Evolutionary conservation across 2,888 invertebrate species (phyloP).

Genomic region (Lasioglossum vierecki): DNA sequence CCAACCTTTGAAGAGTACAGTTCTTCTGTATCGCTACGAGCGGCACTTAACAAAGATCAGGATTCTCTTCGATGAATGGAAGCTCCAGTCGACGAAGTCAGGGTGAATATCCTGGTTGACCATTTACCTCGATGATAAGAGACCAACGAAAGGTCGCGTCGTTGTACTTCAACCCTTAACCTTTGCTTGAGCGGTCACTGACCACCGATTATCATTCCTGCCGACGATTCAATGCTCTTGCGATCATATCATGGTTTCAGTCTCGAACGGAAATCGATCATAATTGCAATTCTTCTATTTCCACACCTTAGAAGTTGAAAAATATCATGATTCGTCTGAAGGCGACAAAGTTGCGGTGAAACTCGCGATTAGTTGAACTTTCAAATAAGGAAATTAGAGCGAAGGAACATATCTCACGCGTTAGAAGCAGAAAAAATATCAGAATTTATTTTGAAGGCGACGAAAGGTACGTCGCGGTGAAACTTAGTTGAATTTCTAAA

Average conservation of each 20-base stretch:
- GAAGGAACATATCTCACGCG: not conserved
- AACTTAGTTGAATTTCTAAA: not conserved
- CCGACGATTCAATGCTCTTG: not conserved
- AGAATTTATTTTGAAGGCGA: not conserved
- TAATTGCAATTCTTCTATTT: not conserved
- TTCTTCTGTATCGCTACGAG: too few species aligned
- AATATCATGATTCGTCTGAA: not conserved
- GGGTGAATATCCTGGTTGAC: constrained; percentile 42
- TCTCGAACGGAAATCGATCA: not conserved
- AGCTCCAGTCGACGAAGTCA: too few species aligned
- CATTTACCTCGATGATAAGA: constrained; percentile 60
- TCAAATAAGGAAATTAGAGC: not conserved
- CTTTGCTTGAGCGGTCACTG: constrained; percentile 42
- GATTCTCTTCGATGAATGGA: not conserved
- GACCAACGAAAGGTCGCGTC: constrained; percentile 44
- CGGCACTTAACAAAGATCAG: not conserved
- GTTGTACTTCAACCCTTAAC: constrained; percentile 57
- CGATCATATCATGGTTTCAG: not conserved
- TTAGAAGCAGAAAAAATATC: not conserved
- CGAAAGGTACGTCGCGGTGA: not conserved
- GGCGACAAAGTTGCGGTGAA: not conserved
- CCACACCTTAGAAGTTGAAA: not conserved
- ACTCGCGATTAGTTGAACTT: not conserved
- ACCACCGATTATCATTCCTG: constrained; percentile 32
- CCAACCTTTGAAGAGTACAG: not conserved